phyloP scores from a whole-genome alignment of 2,888 invertebrate genomes.

The Meliscaeva auricollis region DNA sequence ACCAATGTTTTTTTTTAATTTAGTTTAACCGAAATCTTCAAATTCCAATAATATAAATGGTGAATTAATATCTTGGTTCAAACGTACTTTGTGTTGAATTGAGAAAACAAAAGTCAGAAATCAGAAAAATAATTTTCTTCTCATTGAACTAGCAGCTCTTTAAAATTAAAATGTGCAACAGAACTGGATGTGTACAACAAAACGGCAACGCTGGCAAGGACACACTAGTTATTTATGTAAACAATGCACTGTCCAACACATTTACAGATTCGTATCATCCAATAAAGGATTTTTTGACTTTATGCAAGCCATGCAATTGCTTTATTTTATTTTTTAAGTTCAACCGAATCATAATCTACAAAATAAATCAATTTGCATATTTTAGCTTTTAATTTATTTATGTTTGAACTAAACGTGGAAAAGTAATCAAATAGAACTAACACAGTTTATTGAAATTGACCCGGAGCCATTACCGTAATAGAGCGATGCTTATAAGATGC shows the following conservation, averaged over 20 bases:
- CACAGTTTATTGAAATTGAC: constrained; percentile 5
- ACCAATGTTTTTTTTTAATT: no score
- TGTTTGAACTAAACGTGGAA: not conserved
- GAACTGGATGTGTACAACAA: not conserved
- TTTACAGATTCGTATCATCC: constrained; percentile 25
- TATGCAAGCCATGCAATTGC: constrained; percentile 2
- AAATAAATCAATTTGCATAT: not conserved
- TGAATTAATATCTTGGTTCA: no score
- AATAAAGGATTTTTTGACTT: constrained; percentile 11
- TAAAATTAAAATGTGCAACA: not conserved
- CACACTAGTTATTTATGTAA: constrained; percentile 39
- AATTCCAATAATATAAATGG: no score
- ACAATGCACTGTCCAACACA: constrained; percentile 41
- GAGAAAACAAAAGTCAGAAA: not conserved
- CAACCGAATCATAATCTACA: not conserved
- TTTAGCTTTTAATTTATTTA: not conserved
- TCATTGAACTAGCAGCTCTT: not conserved
- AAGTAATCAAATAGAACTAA: not conserved
- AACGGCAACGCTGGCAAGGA: constrained; percentile 38
- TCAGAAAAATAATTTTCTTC: not conserved
- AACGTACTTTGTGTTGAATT: no score
- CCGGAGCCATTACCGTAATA: not conserved
- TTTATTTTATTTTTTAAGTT: not conserved
- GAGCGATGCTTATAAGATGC: constrained; percentile 40
- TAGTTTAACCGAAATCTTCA: no score